Evolutionary conservation across 2,797 vertebrate genomes (phyloP).

Genomic region (Pseudochirops cupreus): DNA sequence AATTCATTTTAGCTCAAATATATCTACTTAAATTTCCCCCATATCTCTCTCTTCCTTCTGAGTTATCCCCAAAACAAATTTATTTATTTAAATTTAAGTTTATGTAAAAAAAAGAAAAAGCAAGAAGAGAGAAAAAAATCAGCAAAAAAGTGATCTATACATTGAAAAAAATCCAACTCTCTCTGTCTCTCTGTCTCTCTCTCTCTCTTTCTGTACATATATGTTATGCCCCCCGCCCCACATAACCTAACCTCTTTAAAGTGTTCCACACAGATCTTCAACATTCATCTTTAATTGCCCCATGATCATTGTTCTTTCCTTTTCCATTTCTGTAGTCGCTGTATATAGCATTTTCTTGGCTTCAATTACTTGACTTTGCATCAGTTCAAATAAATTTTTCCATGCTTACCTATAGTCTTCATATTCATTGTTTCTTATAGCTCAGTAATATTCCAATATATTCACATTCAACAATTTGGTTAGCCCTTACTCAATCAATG

Average conservation of each 20-base stretch:
- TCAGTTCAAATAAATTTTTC: not conserved
- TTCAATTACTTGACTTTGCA: not conserved
- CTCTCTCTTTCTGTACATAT: no score
- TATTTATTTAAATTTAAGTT: not conserved
- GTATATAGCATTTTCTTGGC: not conserved
- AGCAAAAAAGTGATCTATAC: not conserved
- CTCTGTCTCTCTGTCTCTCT: no score
- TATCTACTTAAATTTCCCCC: not conserved
- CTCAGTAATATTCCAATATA: not conserved
- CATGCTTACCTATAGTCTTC: not conserved
- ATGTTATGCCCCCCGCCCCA: no score
- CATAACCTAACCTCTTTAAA: no score
- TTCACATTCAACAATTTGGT: not conserved
- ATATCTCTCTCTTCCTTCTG: not conserved
- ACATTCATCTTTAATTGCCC: not conserved
- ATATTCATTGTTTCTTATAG: not conserved
- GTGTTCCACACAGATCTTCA: not conserved
- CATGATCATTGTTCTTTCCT: not conserved
- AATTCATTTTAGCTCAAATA: not conserved
- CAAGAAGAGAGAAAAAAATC: not conserved
- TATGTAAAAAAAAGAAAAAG: not conserved
- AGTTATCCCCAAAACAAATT: not conserved
- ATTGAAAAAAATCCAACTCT: not conserved
- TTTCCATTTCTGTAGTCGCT: not conserved
- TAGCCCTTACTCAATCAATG: not conserved